Evolutionary conservation across 2,113 vertebrate genomes (phyloP).

Genomic region (Nannospalax galili): DNA sequence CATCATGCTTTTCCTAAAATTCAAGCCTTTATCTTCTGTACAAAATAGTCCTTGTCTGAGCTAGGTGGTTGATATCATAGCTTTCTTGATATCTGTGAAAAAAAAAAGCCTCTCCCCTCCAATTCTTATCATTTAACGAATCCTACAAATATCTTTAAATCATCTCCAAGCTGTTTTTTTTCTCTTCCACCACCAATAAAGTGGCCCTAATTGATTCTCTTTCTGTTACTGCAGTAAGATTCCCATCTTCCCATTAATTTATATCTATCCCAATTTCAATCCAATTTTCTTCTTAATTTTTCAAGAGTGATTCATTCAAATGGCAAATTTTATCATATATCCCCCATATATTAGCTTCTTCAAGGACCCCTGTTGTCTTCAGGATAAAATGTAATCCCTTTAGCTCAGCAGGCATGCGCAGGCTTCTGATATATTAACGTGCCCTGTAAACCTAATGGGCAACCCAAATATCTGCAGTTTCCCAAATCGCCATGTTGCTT

Average conservation of each 20-base stretch:
- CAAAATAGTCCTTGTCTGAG: neutral
- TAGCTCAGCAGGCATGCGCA: fast-evolving
- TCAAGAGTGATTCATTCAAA: neutral
- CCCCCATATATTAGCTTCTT: neutral
- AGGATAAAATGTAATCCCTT: neutral
- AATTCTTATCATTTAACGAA: neutral
- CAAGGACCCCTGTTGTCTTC: neutral
- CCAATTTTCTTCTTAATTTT: constrained; percentile 27
- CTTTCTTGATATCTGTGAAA: neutral
- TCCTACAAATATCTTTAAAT: neutral
- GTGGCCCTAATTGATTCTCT: neutral
- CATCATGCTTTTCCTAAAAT: neutral
- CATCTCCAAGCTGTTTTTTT: neutral
- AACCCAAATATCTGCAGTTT: neutral
- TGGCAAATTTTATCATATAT: neutral
- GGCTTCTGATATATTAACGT: neutral
- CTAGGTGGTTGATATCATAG: neutral
- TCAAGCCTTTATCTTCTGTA: neutral
- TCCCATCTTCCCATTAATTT: neutral
- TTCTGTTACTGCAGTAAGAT: neutral
- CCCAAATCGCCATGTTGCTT: neutral
- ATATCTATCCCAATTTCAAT: neutral
- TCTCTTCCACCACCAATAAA: neutral
- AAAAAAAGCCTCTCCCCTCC: neutral
- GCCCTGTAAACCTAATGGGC: neutral